phyloP scores from a whole-genome alignment of 64 coral and sea anemone species.

The Pocillopora damicornis region DNA sequence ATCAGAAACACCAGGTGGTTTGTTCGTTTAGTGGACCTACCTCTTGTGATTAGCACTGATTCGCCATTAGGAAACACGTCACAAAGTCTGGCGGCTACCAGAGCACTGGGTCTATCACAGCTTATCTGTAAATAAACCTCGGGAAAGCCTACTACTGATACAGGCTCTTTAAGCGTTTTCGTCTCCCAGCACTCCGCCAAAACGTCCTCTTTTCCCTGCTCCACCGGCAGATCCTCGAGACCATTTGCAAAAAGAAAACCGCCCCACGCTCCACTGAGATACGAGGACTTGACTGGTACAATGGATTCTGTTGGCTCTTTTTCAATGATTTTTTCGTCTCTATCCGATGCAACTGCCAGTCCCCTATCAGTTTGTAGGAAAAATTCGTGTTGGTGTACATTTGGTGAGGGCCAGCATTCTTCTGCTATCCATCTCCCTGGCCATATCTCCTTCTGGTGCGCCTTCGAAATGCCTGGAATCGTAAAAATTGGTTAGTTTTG shows the following conservation, averaged over 20 bases:
- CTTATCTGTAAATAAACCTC: constrained; percentile 59
- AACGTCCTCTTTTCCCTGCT: constrained; percentile 54
- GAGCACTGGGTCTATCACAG: constrained; percentile 56
- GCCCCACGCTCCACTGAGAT: constrained; percentile 43
- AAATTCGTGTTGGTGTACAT: constrained; percentile 40
- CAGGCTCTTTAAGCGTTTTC: constrained; percentile 44
- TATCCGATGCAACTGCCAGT: background rate
- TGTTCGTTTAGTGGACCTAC: background rate
- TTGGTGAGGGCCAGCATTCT: constrained; percentile 67
- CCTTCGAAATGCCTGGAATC: constrained; percentile 41
- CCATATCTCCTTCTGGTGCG: constrained; percentile 44
- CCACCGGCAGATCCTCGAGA: constrained; percentile 38
- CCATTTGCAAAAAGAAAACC: constrained; percentile 13
- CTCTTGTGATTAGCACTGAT: constrained; percentile 64
- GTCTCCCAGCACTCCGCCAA: constrained; percentile 70
- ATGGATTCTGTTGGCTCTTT: background rate
- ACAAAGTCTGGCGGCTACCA: constrained; percentile 46
- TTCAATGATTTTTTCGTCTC: background rate
- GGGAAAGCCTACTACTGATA: constrained; percentile 51
- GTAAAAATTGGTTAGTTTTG: background rate
- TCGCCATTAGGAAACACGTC: constrained; percentile 72
- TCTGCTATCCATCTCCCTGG: constrained; percentile 74
- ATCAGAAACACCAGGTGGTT: too few species aligned
- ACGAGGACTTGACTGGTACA: constrained; percentile 22
- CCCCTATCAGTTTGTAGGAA: background rate